phyloP scores from a whole-genome alignment of 2,888 invertebrate genomes.

The Stenoptilia bipunctidactyla region DNA sequence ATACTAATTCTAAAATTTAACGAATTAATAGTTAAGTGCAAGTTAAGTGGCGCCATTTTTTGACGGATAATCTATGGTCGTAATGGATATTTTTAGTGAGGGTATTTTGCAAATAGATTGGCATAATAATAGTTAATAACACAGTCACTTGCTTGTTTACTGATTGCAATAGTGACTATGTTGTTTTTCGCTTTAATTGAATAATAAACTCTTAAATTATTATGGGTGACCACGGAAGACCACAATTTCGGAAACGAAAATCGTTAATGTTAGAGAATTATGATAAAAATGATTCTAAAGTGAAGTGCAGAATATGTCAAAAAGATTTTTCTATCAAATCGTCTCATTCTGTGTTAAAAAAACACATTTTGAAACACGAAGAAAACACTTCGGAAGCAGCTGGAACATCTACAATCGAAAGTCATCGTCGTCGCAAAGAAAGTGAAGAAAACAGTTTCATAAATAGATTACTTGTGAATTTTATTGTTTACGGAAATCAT shows the following conservation, averaged over 20 bases:
- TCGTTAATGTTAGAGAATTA: neutral
- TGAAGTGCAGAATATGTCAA: neutral
- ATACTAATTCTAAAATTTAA: neutral
- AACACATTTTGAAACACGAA: neutral
- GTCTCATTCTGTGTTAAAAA: neutral
- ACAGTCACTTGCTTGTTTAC: neutral
- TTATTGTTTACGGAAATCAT: conserved; percentile 5
- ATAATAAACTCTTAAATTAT: neutral
- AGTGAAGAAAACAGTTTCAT: neutral
- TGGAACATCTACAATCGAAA: neutral
- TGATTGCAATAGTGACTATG: neutral
- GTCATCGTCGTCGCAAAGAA: neutral
- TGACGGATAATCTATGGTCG: neutral
- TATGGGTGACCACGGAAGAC: neutral
- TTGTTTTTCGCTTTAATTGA: neutral
- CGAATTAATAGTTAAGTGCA: neutral
- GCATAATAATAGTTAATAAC: neutral
- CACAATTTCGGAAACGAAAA: neutral
- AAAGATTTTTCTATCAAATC: neutral
- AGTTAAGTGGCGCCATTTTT: neutral
- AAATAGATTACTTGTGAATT: conserved; percentile 2
- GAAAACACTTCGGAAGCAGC: neutral
- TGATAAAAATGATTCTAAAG: no score
- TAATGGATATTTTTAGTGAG: neutral
- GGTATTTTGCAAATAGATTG: neutral